These are phyloP conservation scores for Pheosia gnoma DNA, from an alignment of 2,888 invertebrate genomes.

Conservation along the genomic window DNA sequence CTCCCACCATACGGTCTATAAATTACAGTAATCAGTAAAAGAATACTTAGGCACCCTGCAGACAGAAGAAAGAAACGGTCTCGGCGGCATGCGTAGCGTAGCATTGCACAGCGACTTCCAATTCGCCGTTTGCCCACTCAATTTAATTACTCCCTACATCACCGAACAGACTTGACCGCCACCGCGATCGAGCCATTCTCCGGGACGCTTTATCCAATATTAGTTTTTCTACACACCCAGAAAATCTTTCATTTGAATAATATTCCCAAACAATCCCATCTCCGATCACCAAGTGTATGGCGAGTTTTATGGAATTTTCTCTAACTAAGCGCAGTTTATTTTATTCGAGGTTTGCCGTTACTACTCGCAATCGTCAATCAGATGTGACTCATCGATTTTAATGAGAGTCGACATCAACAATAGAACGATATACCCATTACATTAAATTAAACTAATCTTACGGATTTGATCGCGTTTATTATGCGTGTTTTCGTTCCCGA, in stretches of 20 bases:
- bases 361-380: background rate
- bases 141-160: too few species aligned
- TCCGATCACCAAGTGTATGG: constrained; percentile 32
- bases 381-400: background rate
- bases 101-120: too few species aligned
- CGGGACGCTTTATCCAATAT: background rate
- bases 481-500: too few species aligned
- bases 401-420: background rate
- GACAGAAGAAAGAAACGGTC: background rate
- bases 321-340: constrained; percentile 35
- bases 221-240: background rate
- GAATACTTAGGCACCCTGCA: background rate
- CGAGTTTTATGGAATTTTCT: constrained; percentile 26
- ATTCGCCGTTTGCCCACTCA: too few species aligned
- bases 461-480: too few species aligned
- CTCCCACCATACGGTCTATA: background rate
- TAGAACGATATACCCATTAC: too few species aligned
- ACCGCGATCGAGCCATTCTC: too few species aligned
- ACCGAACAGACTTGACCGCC: too few species aligned
- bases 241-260: background rate
- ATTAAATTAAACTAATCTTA: too few species aligned
- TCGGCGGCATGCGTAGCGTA: background rate
- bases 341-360: constrained; percentile 15
- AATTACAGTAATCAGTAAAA: background rate
- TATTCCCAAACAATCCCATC: background rate